These are phyloP conservation scores for Helarctos malayanus DNA, from an alignment of 2,797 vertebrate species.

Conservation along the genomic window DNA sequence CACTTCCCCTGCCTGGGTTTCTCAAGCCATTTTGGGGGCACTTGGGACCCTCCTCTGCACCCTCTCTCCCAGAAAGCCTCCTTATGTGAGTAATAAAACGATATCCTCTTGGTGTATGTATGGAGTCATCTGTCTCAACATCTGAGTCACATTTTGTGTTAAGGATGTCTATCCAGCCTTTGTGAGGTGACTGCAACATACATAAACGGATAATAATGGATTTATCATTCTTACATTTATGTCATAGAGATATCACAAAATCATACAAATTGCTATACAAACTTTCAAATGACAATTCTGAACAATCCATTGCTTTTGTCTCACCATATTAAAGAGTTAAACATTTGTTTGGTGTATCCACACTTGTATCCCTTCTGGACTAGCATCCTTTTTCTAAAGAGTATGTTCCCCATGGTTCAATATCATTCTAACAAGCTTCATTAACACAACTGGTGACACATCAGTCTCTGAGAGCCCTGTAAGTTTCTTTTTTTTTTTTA, in stretches of 20 bases:
- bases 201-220: background rate
- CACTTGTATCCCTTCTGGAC: too few relatives aligned
- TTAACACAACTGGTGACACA: accelerated
- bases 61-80: background rate
- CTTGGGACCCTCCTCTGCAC: accelerated
- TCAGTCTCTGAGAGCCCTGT: accelerated
- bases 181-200: background rate
- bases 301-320: background rate
- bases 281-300: background rate
- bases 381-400: too few relatives aligned
- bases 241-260: background rate
- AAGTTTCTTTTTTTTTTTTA: too few relatives aligned
- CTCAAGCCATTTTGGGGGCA: accelerated
- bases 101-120: accelerated
- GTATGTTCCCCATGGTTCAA: accelerated
- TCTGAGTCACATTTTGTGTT: background rate
- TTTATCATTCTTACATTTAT: background rate
- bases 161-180: too few relatives aligned
- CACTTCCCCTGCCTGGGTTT: accelerated
- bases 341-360: too few relatives aligned
- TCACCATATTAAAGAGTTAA: background rate
- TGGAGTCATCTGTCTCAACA: background rate
- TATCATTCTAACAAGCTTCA: too few relatives aligned
- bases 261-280: background rate
- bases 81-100: background rate